These are phyloP conservation scores for Andrena cerasifolii DNA, from an alignment of 1,140 invertebrate species.

Conservation along the genomic window DNA sequence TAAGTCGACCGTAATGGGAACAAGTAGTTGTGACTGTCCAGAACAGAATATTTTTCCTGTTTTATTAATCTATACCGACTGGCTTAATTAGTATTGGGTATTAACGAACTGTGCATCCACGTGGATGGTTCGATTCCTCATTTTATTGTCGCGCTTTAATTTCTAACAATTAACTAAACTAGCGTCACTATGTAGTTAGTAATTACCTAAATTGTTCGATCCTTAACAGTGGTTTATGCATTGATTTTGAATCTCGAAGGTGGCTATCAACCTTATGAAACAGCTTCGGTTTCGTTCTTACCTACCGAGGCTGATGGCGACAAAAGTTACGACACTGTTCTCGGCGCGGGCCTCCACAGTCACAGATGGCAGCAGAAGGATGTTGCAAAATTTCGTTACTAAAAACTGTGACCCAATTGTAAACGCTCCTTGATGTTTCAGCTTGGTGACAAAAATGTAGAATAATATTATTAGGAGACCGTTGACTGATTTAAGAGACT, in stretches of 20 bases:
- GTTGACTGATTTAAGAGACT: too few relatives aligned
- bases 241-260: not conserved
- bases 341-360: constrained; percentile 10
- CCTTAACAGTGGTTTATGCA: not conserved
- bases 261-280: not conserved
- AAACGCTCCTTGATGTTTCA: too few relatives aligned
- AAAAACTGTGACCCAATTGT: too few relatives aligned
- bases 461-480: too few relatives aligned
- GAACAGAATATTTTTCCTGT: constrained; percentile 45
- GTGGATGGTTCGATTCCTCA: too few relatives aligned
- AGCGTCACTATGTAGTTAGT: too few relatives aligned
- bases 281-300: constrained; percentile 53
- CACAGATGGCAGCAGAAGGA: constrained; percentile 77
- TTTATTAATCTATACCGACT: constrained; percentile 47
- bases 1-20: constrained; percentile 31
- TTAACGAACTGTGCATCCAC: too few relatives aligned
- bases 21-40: constrained; percentile 44
- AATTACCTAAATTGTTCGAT: not conserved
- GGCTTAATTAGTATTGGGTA: constrained; percentile 65
- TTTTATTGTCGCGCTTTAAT: too few relatives aligned
- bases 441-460: too few relatives aligned
- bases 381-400: not conserved
- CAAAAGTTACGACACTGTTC: constrained; percentile 44
- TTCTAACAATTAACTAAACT: too few relatives aligned
- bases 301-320: constrained; percentile 55